Percentiles rank a stretch among this genome's conserved stretches.
These are phyloP conservation scores for Psittacula cyanocephala DNA, from an alignment of 2,113 vertebrate genomes.

Conservation along the genomic window DNA sequence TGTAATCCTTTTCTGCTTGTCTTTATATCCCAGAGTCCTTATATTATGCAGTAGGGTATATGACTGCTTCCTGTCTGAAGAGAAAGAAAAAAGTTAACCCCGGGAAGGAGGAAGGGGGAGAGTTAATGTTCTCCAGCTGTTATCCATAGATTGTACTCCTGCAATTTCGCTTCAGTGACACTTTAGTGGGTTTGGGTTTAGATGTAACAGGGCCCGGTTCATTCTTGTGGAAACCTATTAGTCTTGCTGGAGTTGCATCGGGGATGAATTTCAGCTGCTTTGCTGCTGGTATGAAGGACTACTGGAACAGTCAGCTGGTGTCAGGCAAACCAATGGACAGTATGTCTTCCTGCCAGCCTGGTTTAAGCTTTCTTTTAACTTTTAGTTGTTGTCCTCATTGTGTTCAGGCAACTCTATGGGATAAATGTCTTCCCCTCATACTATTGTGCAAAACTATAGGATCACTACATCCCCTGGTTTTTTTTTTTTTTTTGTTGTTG, in stretches of 20 bases:
- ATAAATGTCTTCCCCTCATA: neutral
- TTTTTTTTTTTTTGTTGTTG: neutral
- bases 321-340: slow-evolving; percentile 22
- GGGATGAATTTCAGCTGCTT: slow-evolving; percentile 11
- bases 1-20: slow-evolving; percentile 46
- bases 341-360: neutral
- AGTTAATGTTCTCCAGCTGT: slow-evolving; percentile 84
- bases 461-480: fast-evolving
- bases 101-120: slow-evolving; percentile 33
- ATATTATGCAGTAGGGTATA: slow-evolving; percentile 51
- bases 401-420: neutral
- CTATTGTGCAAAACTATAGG: fast-evolving
- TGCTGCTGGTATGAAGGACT: slow-evolving; percentile 39
- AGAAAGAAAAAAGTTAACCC: slow-evolving; percentile 44
- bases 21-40: slow-evolving; percentile 45
- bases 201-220: slow-evolving; percentile 33
- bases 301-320: slow-evolving; percentile 52
- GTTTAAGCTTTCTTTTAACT: neutral
- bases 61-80: slow-evolving; percentile 81
- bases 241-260: slow-evolving; percentile 7
- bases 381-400: neutral
- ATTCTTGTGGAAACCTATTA: neutral
- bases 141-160: slow-evolving; percentile 73
- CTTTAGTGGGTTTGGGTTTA: slow-evolving; percentile 68
- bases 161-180: slow-evolving; percentile 71